Percentiles rank a stretch among this genome's conserved stretches.
Evolutionary conservation across 2,888 invertebrate genomes (phyloP).

Genomic region (Patella depressa): DNA sequence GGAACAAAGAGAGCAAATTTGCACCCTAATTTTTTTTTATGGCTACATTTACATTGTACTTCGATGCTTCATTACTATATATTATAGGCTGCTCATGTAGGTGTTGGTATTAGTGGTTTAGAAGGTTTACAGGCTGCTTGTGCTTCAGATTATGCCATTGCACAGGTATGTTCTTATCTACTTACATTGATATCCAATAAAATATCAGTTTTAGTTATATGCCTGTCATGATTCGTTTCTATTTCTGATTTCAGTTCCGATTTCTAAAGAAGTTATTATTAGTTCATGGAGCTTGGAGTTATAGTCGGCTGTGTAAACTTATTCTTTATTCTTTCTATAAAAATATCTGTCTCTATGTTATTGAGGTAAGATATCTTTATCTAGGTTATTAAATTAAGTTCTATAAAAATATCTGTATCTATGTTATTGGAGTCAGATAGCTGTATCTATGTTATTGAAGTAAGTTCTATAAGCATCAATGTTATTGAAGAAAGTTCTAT

Average conservation of each 20-base stretch:
- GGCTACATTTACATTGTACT: no score
- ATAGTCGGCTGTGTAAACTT: conserved; percentile 95
- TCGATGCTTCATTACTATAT: background rate
- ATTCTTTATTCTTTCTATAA: conserved; percentile 99
- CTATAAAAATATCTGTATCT: conserved; percentile 79
- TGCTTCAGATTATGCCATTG: conserved; percentile 99
- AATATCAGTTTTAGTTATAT: no score
- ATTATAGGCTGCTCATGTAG: conserved; percentile 89
- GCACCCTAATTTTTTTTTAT: no score
- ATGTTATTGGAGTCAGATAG: conserved; percentile 87
- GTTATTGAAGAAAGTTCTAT: no score
- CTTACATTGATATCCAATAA: background rate
- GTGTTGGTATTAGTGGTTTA: conserved; percentile 96
- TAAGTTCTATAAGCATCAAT: no score
- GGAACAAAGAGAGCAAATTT: no score
- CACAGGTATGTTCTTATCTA: conserved; percentile 76
- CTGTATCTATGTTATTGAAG: no score
- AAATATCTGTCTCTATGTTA: conserved; percentile 99
- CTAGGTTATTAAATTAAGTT: conserved; percentile 73
- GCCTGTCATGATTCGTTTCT: no score
- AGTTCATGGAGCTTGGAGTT: conserved; percentile 99
- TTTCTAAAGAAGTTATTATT: conserved; percentile 90
- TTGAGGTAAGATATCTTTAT: conserved; percentile 77
- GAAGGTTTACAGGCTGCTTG: conserved; percentile 99
- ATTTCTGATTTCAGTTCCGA: conserved; percentile 81